phyloP scores from a whole-genome alignment of 2,797 vertebrate genomes.

The Cheirogaleus major region DNA sequence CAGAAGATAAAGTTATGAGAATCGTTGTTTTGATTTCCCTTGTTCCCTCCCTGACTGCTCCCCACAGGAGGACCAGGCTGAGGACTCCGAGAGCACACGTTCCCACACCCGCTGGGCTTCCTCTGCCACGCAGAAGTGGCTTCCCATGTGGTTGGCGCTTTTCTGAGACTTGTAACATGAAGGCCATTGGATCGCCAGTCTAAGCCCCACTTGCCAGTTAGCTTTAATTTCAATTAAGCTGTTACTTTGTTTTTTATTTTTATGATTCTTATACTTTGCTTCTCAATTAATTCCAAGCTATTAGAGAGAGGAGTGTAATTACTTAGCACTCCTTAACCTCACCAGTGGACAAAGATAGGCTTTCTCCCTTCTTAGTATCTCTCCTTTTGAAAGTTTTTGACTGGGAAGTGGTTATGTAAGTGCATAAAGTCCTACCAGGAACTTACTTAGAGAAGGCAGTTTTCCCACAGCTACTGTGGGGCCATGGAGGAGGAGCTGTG shows the following conservation, averaged over 20 bases:
- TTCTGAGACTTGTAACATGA: neutral
- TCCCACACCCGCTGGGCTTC: no score
- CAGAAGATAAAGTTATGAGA: neutral
- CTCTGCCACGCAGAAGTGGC: neutral
- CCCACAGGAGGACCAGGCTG: fast-evolving
- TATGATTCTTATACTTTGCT: neutral
- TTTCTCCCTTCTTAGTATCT: neutral
- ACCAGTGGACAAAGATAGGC: neutral
- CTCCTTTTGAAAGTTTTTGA: neutral
- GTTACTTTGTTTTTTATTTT: neutral
- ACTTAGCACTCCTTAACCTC: neutral
- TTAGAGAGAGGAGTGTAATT: neutral
- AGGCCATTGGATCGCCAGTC: neutral
- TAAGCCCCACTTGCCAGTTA: neutral
- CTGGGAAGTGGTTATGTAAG: neutral
- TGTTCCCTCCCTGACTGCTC: neutral
- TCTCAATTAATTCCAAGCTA: neutral
- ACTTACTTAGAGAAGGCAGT: no score
- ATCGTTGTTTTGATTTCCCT: neutral
- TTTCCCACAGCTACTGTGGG: fast-evolving
- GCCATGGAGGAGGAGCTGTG: fast-evolving
- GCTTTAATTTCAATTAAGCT: neutral
- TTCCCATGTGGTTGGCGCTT: neutral
- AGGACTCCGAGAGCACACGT: neutral
- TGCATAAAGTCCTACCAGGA: fast-evolving